phyloP scores from a whole-genome alignment of 2,888 invertebrate species.

The Dolichopus griseipennis region DNA sequence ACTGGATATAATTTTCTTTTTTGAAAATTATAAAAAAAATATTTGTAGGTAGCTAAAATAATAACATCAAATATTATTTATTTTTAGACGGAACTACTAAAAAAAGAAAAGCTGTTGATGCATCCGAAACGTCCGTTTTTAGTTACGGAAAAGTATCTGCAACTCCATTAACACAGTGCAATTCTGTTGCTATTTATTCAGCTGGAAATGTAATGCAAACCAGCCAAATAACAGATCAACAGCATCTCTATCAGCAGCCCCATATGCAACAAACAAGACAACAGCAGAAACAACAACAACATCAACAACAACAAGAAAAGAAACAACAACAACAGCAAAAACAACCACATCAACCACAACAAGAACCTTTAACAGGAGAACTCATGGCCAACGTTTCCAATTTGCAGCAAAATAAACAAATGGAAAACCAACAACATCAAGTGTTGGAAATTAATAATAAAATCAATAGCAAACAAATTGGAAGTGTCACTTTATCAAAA shows the following conservation, averaged over 20 bases:
- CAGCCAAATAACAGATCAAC: constrained; percentile 17
- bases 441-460: constrained; percentile 13
- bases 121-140: constrained; percentile 17
- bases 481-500: constrained; percentile 26
- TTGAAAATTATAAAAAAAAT: too few relatives aligned
- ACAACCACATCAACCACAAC: constrained; percentile 9
- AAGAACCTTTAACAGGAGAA: constrained; percentile 23
- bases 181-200: constrained; percentile 21
- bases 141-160: constrained; percentile 16
- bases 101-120: constrained; percentile 27
- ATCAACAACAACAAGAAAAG: constrained; percentile 11
- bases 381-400: constrained; percentile 18
- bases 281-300: constrained; percentile 16
- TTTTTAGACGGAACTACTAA: constrained; percentile 27
- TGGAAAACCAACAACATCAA: constrained; percentile 16
- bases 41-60: too few relatives aligned
- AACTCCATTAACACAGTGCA: constrained; percentile 22
- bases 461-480: constrained; percentile 23
- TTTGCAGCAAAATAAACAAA: constrained; percentile 17
- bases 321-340: constrained; percentile 13
- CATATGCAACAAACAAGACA: constrained; percentile 14
- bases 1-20: too few relatives aligned
- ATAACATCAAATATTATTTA: too few relatives aligned
- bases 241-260: constrained; percentile 5
- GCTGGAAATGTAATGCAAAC: constrained; percentile 22